Evolutionary conservation across 2,888 invertebrate species (phyloP).

Genomic region (Enoplolaimus lenunculus): DNA sequence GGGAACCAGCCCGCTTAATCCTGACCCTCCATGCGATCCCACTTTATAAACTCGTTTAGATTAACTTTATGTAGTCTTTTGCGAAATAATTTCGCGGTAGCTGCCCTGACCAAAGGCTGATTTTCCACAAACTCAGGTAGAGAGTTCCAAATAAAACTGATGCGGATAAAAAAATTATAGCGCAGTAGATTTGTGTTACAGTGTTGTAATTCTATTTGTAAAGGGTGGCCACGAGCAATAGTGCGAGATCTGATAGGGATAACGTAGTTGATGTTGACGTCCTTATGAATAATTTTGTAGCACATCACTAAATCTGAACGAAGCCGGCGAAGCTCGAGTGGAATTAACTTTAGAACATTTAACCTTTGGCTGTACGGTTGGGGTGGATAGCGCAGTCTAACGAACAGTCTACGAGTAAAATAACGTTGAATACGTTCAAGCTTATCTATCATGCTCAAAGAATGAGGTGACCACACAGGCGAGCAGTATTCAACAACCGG

Average conservation of each 20-base stretch:
- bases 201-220: background rate
- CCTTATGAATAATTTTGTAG: background rate
- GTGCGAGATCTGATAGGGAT: background rate
- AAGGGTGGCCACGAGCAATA: background rate
- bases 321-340: background rate
- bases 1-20: background rate
- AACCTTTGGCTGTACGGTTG: background rate
- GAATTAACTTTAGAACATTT: background rate
- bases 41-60: background rate
- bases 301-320: background rate
- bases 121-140: background rate
- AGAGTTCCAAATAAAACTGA: background rate
- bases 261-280: background rate
- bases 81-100: background rate
- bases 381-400: background rate
- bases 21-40: background rate
- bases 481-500: background rate
- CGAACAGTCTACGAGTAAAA: background rate
- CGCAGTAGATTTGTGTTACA: background rate
- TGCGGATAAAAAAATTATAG: background rate
- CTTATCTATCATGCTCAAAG: background rate
- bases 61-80: background rate
- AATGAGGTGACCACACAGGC: background rate
- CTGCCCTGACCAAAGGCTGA: background rate
- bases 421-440: background rate